phyloP scores from a whole-genome alignment of 2,888 invertebrate genomes.

The Vanessa cardui region DNA sequence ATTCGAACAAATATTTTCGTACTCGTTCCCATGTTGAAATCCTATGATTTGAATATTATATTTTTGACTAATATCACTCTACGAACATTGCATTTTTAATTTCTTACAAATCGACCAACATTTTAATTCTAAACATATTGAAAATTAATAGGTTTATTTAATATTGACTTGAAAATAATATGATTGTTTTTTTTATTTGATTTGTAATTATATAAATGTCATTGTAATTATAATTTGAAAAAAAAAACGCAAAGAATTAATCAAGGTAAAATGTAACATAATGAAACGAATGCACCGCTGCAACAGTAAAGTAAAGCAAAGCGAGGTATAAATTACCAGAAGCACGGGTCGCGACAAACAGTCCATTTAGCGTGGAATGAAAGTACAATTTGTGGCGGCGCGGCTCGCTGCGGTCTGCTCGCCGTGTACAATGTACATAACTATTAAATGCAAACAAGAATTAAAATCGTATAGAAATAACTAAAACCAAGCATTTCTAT shows the following conservation, averaged over 20 bases:
- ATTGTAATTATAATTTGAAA: no score
- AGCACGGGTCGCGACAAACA: constrained; percentile 50
- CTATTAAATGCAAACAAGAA: constrained; percentile 18
- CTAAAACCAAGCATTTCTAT: not conserved
- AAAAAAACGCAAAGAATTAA: not conserved
- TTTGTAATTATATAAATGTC: no score
- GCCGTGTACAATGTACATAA: constrained; percentile 3
- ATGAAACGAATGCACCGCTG: constrained; percentile 9
- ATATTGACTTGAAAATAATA: no score
- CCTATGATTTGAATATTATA: not conserved
- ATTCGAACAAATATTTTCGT: constrained; percentile 40
- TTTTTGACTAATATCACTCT: not conserved
- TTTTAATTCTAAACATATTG: no score
- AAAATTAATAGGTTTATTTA: no score
- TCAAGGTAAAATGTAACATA: not conserved
- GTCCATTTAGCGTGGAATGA: constrained; percentile 61
- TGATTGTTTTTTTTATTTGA: no score
- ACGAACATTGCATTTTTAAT: no score
- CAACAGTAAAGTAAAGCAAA: constrained; percentile 17
- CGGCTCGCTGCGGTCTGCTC: constrained; percentile 43
- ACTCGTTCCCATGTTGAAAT: constrained; percentile 1
- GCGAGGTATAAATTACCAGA: constrained; percentile 21
- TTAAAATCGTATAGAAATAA: constrained; percentile 10
- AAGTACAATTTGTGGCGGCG: constrained; percentile 65
- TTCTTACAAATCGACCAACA: no score